Conservation (phyloP, 2,797 vertebrate species). For the Enteromius mattozi region DNA sequence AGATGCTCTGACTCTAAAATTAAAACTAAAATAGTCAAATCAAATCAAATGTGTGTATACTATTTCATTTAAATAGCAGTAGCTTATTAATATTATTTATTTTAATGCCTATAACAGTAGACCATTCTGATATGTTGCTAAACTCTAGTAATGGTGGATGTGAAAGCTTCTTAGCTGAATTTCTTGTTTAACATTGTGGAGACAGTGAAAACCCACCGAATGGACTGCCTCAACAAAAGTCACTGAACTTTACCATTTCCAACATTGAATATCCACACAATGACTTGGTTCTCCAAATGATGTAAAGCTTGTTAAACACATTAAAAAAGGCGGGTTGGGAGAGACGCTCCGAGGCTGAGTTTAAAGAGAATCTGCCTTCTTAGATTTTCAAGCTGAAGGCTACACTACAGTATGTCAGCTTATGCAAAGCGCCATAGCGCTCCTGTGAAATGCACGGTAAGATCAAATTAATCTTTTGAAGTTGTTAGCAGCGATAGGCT, state of each 20-base stretch:
- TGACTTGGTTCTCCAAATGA: conserved; percentile 73
- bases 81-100: not conserved
- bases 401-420: conserved; percentile 66
- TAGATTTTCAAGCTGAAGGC: conserved; percentile 73
- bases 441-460: conserved; percentile 68
- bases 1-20: not conserved
- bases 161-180: not conserved
- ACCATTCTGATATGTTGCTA: not conserved
- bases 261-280: conserved; percentile 60
- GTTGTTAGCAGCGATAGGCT: conserved; percentile 74
- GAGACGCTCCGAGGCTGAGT: conserved; percentile 70
- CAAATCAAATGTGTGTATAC: not conserved
- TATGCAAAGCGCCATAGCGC: conserved; percentile 66
- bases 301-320: conserved; percentile 69
- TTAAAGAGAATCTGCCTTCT: conserved; percentile 70
- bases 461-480: conserved; percentile 79
- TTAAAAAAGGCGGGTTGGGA: conserved; percentile 65
- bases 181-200: not conserved
- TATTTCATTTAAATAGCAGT: not conserved
- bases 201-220: not conserved
- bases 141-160: not conserved
- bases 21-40: too few relatives aligned
- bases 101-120: not conserved
- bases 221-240: conserved; percentile 16
- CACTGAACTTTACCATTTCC: not conserved